Evolutionary conservation across 1,140 invertebrate species (phyloP).

Genomic region (Cydia splendana): DNA sequence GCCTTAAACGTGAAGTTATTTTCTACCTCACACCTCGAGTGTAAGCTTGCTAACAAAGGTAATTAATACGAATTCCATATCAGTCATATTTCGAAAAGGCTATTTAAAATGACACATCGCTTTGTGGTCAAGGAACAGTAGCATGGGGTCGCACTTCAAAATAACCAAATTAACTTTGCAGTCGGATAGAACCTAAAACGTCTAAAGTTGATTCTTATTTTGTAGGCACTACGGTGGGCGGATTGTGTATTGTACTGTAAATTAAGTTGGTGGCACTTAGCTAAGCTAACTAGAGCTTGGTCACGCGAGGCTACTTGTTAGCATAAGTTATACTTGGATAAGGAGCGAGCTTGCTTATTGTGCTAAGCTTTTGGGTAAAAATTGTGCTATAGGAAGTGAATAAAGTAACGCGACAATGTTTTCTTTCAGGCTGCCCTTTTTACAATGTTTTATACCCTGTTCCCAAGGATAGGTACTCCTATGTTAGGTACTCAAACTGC

Average conservation of each 20-base stretch:
- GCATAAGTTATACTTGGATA: constrained; percentile 19
- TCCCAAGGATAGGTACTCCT: neutral
- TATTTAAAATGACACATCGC: constrained; percentile 19
- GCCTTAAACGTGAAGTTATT: neutral
- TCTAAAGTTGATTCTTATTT: neutral
- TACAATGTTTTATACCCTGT: constrained; percentile 40
- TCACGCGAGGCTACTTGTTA: constrained; percentile 20
- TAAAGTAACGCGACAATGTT: constrained; percentile 31
- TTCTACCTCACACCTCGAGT: neutral
- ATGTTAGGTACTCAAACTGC: neutral
- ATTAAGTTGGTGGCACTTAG: constrained; percentile 16
- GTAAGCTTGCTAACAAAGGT: constrained; percentile 9
- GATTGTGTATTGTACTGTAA: neutral
- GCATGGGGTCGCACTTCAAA: constrained; percentile 18
- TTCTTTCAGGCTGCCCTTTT: constrained; percentile 38
- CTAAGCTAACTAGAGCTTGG: constrained; percentile 18
- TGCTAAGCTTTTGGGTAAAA: constrained; percentile 16
- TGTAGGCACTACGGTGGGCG: neutral
- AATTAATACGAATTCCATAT: constrained; percentile 15
- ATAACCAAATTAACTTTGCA: neutral
- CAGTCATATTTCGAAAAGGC: constrained; percentile 9
- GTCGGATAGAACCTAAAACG: neutral
- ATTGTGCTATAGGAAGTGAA: constrained; percentile 13
- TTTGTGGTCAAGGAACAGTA: constrained; percentile 21
- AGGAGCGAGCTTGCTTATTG: constrained; percentile 8